Evolutionary conservation across 1,140 invertebrate species (phyloP).

Genomic region (Lepidurus couesii): DNA sequence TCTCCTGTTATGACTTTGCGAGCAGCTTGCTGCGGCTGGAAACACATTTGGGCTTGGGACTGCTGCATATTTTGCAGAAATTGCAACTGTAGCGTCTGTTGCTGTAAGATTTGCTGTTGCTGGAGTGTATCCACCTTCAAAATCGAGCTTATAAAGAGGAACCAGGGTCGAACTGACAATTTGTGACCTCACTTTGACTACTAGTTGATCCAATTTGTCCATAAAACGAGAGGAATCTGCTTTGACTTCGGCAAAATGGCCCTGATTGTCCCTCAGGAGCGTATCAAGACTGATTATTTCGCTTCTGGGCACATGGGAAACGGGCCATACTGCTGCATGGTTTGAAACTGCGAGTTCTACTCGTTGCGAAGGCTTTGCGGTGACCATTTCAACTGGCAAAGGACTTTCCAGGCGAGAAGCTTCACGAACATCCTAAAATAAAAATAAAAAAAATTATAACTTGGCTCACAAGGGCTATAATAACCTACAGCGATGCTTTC

Average conservation of each 20-base stretch:
- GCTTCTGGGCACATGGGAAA: not conserved
- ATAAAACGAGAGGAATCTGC: not conserved
- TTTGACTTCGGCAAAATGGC: not conserved
- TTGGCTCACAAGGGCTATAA: not conserved
- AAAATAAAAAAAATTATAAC: too few relatives aligned
- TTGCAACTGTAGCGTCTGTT: constrained; percentile 8
- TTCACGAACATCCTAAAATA: not conserved
- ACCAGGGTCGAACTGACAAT: not conserved
- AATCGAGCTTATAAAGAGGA: not conserved
- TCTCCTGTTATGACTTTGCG: not conserved
- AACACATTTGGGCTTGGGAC: not conserved
- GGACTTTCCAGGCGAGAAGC: not conserved
- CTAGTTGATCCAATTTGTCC: not conserved
- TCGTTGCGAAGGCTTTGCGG: not conserved
- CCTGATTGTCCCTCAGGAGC: not conserved
- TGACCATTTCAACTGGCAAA: not conserved
- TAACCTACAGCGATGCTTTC: not conserved
- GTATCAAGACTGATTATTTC: not conserved
- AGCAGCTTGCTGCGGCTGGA: not conserved
- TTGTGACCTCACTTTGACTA: not conserved
- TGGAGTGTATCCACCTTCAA: not conserved
- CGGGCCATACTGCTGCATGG: not conserved
- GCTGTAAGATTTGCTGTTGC: not conserved
- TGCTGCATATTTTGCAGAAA: not conserved
- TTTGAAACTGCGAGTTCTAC: not conserved